phyloP scores from a whole-genome alignment of 2,113 vertebrate genomes.

The Planiliza haematocheilus region DNA sequence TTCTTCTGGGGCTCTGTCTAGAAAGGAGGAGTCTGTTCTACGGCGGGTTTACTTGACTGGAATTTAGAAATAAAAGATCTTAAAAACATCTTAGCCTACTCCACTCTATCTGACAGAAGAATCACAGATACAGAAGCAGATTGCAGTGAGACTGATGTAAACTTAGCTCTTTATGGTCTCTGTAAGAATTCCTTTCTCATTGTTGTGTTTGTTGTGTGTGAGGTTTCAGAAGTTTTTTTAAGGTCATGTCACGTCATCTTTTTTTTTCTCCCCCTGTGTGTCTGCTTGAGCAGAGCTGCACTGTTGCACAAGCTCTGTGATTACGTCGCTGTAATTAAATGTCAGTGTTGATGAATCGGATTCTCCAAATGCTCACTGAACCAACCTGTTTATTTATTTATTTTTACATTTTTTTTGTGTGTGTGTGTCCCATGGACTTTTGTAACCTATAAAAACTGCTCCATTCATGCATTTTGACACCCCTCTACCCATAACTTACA shows the following conservation, averaged over 20 bases:
- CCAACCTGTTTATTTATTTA: constrained; percentile 68
- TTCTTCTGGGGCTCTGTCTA: constrained; percentile 53
- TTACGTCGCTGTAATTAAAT: constrained; percentile 62
- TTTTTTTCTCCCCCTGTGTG: constrained; percentile 14
- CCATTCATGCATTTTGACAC: constrained; percentile 72
- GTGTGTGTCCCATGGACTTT: constrained; percentile 54
- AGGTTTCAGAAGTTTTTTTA: constrained; percentile 48
- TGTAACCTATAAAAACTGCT: constrained; percentile 29
- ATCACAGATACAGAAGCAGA: constrained; percentile 20
- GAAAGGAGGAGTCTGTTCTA: constrained; percentile 9
- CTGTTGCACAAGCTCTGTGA: constrained; percentile 44
- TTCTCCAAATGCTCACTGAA: constrained; percentile 37
- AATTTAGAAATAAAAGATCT: constrained; percentile 61
- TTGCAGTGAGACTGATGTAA: constrained; percentile 54
- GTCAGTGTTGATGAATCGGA: constrained; percentile 41
- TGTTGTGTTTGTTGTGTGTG: constrained; percentile 38
- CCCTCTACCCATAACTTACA: constrained; percentile 76
- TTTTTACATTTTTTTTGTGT: constrained; percentile 27
- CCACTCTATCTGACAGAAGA: constrained; percentile 44
- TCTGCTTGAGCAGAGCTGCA: constrained; percentile 17
- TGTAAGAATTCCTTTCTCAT: constrained; percentile 24
- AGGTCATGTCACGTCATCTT: constrained; percentile 54
- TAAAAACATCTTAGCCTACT: constrained; percentile 58
- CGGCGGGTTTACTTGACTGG: constrained; percentile 57
- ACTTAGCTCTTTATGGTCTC: constrained; percentile 47